Conservation (phyloP, 2,113 vertebrate species). For the Coryphaenoides rupestris region DNA sequence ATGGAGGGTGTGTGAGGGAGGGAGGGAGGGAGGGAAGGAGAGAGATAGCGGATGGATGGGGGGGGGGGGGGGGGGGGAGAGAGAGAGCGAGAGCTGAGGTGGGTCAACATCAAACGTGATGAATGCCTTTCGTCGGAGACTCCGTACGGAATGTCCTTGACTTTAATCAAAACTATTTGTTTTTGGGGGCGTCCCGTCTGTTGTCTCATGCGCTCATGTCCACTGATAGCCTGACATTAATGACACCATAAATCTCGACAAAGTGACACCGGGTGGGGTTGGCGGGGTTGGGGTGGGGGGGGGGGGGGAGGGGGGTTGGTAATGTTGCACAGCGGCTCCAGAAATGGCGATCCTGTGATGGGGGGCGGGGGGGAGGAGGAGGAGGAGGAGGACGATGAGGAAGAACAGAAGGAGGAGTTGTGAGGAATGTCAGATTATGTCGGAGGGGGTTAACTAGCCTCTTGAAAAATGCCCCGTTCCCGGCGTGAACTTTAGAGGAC, state of each 20-base stretch:
- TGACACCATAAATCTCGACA: conserved; percentile 95
- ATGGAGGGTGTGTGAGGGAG: not conserved
- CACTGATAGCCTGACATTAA: conserved; percentile 99
- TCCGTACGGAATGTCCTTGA: conserved; percentile 97
- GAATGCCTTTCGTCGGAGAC: conserved; percentile 95
- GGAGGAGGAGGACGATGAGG: conserved; percentile 71
- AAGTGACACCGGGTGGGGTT: conserved; percentile 86
- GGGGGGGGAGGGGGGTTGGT: no score
- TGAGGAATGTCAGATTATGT: conserved; percentile 73
- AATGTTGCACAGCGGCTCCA: conserved; percentile 77
- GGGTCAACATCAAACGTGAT: conserved; percentile 94
- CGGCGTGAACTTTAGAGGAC: conserved; percentile 33
- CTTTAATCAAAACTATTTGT: conserved; percentile 99
- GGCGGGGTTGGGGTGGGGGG: no score
- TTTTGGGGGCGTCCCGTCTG: conserved; percentile 85
- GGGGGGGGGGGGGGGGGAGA: conserved; percentile 18
- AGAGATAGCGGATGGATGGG: conserved; percentile 26
- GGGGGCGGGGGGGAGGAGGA: conserved; percentile 39
- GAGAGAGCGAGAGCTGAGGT: conserved; percentile 63
- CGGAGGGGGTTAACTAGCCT: conserved; percentile 58
- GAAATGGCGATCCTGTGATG: conserved; percentile 57
- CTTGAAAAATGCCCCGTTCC: conserved; percentile 38
- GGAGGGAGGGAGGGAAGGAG: conserved; percentile 23
- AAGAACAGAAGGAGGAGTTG: conserved; percentile 48
- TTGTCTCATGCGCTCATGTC: conserved; percentile 96